Base-by-base conservation (phyloP, 1,140 invertebrate species). In the Leptoteleia sp. region DNA sequence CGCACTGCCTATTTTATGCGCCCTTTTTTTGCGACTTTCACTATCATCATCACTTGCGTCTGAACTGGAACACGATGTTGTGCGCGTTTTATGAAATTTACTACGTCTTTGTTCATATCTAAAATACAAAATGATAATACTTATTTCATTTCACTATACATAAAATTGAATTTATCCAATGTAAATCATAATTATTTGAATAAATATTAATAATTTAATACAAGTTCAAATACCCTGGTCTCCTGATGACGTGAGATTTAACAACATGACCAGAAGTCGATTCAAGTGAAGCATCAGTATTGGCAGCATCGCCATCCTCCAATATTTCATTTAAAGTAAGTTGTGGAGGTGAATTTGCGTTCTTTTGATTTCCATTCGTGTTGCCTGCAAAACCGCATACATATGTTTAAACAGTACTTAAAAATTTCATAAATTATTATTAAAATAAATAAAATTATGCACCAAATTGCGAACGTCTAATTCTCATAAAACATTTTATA, bases 31-130 rank as follows among this genome's bases (percentile, higher is more conserved):
- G 12, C 94, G 91, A 38, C 91, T 91, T 84, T 97, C 95, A 31
- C 94, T 95, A 81, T 97, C 96, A 86, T 97, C 96, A 85, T 98
- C 96, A 42, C 95, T 96, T 3, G 96, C 94, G 84, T 97, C 96
- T 0, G 96, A 97, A 45, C 95, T 95, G 77, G 95, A 96, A 83
- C 96, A 96, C 4, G 95, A 96, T 1, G 96, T 94, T 4, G 95
- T 96, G 11, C 96, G 91, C 4, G 93, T 92, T 82, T 95, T 95
- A 61, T 94, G 92, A 65, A 94, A 93, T 83, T 94, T 94, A 55
- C 91, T 92, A 11, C 93, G 91, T 17, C 93, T 90, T 80, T 94
- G 92, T 84, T 92, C 92, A 81, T 92, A 93, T 42, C 71, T 73
- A 17, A 8, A 16, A 8, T n/a, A n/a, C n/a, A n/a, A n/a, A n/a